Evolutionary conservation across 2,113 vertebrate species (phyloP).

Genomic region (Fukomys damarensis): DNA sequence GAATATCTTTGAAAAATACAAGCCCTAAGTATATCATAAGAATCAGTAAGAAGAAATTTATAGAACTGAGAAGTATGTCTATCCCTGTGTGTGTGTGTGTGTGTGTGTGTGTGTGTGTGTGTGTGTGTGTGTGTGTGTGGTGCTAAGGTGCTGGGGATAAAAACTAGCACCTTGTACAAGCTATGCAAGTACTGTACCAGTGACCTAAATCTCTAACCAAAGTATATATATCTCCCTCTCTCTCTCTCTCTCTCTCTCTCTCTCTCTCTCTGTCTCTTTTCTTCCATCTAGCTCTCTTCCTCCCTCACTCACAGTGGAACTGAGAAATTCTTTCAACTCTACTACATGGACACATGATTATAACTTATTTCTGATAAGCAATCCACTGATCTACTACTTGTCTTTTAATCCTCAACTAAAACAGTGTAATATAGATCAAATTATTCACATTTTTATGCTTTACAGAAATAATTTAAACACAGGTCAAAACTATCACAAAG

Average conservation of each 20-base stretch:
- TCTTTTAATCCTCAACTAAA: not conserved
- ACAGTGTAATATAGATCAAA: not conserved
- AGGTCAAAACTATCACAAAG: not conserved
- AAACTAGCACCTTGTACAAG: not conserved
- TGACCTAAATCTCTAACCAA: not conserved
- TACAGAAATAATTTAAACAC: not conserved
- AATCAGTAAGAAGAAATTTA: not conserved
- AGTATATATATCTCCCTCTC: not conserved
- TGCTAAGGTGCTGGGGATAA: not conserved
- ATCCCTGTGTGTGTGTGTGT: not conserved
- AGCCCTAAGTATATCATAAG: not conserved
- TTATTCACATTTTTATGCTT: conserved; percentile 14
- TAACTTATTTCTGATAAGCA: not conserved
- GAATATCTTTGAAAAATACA: not conserved
- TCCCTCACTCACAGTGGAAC: not conserved
- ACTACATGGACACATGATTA: not conserved
- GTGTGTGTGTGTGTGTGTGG: not conserved
- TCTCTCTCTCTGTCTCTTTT: not conserved
- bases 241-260: not conserved
- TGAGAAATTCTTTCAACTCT: not conserved
- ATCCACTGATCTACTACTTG: not conserved
- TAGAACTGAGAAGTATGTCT: not conserved
- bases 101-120: not conserved
- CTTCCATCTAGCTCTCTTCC: not conserved
- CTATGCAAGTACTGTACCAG: not conserved